Evolutionary conservation across 1,140 invertebrate genomes (phyloP), one percentile per base, ranked within the genome.

Genomic region (Trichogramma pretiosum): DNA sequence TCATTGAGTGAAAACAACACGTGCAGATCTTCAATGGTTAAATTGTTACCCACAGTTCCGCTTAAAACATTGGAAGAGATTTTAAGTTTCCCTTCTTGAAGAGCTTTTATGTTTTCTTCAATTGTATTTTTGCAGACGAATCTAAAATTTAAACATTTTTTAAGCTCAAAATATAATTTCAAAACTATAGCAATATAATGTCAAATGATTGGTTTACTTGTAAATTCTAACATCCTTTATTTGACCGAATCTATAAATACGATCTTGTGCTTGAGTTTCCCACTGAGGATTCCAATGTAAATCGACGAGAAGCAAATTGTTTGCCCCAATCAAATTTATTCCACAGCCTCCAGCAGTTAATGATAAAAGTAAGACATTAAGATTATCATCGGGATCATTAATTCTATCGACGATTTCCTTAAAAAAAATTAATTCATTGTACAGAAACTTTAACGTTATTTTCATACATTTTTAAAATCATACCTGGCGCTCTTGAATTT

Each of bases 271-370:
- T 66, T 96, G 92, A 11, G 81, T 73, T 71, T 95, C 91, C 13
- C 94, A 68, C 59, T 93, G 90, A 1, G 91, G 93, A 75, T 96
- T 96, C 92, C 92, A 96, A 66, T 95, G 92, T 26, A 90, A 72
- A 72, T 96, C 93, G 3, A 93, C 56, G 4, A 97, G 60, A 26
- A 95, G 80, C 11, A 96, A 70, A 70, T 95, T 87, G 74, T 91
- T 94, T 0, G 81, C 92, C 19, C 89, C 91, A 44, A 87, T 77
- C 35, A 95, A 70, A 75, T 96, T 95, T 1, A 95, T 69, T 1
- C 91, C 91, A 36, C 92, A 89, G 26, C 91, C 91, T 41, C 92
- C 92, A 48, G 90, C 89, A 40, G 79, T 82, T 36, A 95, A 70
- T 0, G 90, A 93, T 1, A 95, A 68, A 17, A 94, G 66, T 58